phyloP scores from a whole-genome alignment of 2,113 vertebrate species.

The Tragelaphus strepsiceros region DNA sequence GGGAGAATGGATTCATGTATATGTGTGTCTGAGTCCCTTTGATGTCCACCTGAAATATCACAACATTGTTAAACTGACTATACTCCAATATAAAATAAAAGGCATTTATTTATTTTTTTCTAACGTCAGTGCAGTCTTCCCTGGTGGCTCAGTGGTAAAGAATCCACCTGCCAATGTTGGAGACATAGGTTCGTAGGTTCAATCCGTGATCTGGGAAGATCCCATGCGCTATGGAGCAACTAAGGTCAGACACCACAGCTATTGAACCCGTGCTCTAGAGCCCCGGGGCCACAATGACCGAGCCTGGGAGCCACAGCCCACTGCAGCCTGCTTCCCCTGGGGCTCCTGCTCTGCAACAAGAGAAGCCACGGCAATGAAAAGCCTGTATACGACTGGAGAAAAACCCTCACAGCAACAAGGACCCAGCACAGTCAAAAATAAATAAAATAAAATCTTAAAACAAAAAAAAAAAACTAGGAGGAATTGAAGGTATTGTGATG shows the following conservation, averaged over 20 bases:
- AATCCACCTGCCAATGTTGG: neutral
- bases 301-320: fast-evolving
- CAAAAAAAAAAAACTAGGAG: neutral
- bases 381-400: fast-evolving
- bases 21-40: neutral
- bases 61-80: neutral
- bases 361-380: neutral
- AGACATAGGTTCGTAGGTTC: neutral
- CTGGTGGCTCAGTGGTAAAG: neutral
- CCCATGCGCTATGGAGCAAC: neutral
- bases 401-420: neutral
- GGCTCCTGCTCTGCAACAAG: fast-evolving
- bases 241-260: neutral
- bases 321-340: neutral
- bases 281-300: fast-evolving
- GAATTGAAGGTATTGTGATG: neutral
- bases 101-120: neutral
- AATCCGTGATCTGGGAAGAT: neutral
- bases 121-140: neutral
- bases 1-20: neutral
- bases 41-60: neutral
- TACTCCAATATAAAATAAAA: neutral
- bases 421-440: neutral
- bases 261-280: fast-evolving
- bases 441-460: neutral